These are phyloP conservation scores for Taxidea taxus DNA, from an alignment of 2,113 vertebrate genomes.

Conservation along the genomic window DNA sequence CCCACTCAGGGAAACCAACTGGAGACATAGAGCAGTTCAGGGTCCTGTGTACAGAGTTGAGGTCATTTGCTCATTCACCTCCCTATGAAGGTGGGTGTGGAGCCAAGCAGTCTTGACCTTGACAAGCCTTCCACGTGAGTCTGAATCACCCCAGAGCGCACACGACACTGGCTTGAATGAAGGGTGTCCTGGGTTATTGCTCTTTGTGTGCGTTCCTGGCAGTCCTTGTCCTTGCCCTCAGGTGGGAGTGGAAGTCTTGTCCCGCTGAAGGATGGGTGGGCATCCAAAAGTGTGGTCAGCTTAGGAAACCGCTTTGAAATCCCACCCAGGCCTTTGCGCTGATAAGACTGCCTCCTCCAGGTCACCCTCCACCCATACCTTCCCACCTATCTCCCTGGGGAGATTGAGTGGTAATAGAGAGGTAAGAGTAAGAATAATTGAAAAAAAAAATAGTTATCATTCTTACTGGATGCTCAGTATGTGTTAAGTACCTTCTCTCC, in stretches of 20 bases:
- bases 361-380: neutral
- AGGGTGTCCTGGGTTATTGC: accelerated
- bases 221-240: accelerated
- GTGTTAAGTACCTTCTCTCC: neutral
- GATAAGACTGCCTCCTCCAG: neutral
- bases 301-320: neutral
- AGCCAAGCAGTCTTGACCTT: too few relatives aligned
- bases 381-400: neutral
- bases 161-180: too few relatives aligned
- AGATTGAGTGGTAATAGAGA: accelerated
- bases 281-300: neutral
- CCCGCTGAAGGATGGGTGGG: neutral
- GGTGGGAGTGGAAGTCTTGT: neutral
- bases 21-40: neutral
- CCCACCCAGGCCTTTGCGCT: neutral
- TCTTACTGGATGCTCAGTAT: neutral
- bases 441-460: neutral
- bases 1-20: neutral
- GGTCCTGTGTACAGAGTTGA: neutral
- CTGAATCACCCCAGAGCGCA: accelerated
- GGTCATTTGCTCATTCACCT: neutral
- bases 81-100: neutral
- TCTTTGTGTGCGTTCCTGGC: accelerated
- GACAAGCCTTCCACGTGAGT: accelerated
- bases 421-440: neutral